Base-by-base conservation (phyloP, 2,888 invertebrate genomes). In the Xanthorhoe designata region DNA sequence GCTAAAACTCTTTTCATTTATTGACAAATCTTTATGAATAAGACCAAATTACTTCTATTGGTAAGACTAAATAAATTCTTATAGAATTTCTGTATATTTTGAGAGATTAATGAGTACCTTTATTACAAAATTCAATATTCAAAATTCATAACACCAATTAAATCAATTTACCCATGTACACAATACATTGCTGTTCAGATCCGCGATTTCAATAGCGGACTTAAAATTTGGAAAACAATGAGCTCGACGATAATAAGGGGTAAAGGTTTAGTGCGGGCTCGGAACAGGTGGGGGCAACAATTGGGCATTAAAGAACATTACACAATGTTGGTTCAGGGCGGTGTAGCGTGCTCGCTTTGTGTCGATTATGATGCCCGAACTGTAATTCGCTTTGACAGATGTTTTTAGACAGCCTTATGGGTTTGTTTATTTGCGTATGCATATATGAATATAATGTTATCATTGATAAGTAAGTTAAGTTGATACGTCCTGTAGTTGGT, bases 201-300 rank as follows among this genome's bases (percentile, higher is more conserved):
- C 77, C 75, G 69, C 73, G 71, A 74, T 75, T 85, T 85, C 79
- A 85, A 84, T 80, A 74, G 78, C 74, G 75, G 77, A 80, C 88
- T 89, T 89, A 88, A 87, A 91, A 90, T 87, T 83, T 88, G 79
- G 86, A 87, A 91, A 91, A 94, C 92, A 94, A 94, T 92, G 88
- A 86, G 78, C 84, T 85, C 77, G 84, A 81, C 86, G 87, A 84
- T 90, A 92, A 92, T 91, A 89, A 87, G 91, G 89, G 88, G 86
- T 84, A 82, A 85, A 84, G 88, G 90, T 85, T 87, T 87, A 85
- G 83, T 79, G 72, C 68, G 73, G 71, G 80, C 72, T 78, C 75
- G 72, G 15, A 67, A 66, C 72, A 78, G 80, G 79, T 77, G 77
- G 82, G 84, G 86, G 83, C 80, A 76, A 79, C 84, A 83, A 84